Evolutionary conservation across 2,888 invertebrate species (phyloP), one percentile per base, ranked within the genome.

Genomic region (Heliconius cydno): DNA sequence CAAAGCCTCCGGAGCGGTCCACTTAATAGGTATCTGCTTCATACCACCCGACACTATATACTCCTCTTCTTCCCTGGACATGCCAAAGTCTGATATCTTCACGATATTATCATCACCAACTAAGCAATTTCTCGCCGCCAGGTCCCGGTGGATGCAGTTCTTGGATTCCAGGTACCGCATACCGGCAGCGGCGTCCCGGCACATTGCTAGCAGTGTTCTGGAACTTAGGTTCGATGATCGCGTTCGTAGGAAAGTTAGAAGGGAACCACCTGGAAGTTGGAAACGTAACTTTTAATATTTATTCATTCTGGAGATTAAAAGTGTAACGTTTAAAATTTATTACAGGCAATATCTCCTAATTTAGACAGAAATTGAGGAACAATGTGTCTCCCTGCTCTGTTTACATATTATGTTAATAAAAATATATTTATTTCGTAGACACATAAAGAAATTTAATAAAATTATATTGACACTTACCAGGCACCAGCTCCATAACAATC

Each of bases 21-120:
- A 99, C 92, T 99, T 99, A 82, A 99, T 99, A 0, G 99, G 99
- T 86, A 99, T 99, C 95, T 99, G 99, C 92, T 99, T 99, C 98
- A 99, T 98, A 60, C 99, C 99, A 85, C 99, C 99, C 5, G 99
- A 98, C 67, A 99, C 99, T 82, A 98, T 98, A 87, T 99, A 99
- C 90, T 99, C 99, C 90, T 99, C 98, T 89, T 99, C 99, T 91
- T 99, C 99, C 46, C 99, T 94, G 0, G 99, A 99, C 99, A 99
- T 99, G 84, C 99, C 99, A 94, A 99, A 99, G 94, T 99, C 99
- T 0, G 99, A 99, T 88, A 99, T 99, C 95, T 99, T 99, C 7
- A 99, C 98, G 78, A 96, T 97, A 86, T 98, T 97, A 85, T 98
- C 97, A 87, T 97, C 97, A 91, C 97, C 97, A 63, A 98, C 97